These are phyloP conservation scores for Aptenodytes patagonicus DNA, from an alignment of 2,113 vertebrate genomes.

Conservation along the genomic window DNA sequence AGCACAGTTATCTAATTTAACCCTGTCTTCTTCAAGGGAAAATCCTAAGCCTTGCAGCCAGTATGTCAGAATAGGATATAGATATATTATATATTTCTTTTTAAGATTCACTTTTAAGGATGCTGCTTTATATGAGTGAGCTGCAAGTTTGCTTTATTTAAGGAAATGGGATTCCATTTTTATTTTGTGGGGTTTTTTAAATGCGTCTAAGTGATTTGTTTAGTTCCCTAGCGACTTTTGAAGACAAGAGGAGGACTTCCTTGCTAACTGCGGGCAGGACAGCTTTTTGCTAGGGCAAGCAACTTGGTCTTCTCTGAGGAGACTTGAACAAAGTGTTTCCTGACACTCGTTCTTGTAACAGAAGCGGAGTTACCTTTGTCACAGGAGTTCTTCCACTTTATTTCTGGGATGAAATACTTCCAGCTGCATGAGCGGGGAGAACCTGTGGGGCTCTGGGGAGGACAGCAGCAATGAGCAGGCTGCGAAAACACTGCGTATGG, in stretches of 20 bases:
- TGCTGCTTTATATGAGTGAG: not conserved
- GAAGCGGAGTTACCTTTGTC: not conserved
- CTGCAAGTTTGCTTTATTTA: not conserved
- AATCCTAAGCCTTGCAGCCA: not conserved
- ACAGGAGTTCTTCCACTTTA: not conserved
- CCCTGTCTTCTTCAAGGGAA: not conserved
- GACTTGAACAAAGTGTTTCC: not conserved
- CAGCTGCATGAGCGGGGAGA: not conserved
- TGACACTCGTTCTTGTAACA: not conserved
- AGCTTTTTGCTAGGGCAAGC: not conserved
- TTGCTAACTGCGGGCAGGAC: not conserved
- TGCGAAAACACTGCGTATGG: fast-evolving
- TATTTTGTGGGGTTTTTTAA: not conserved
- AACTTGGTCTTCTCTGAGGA: not conserved
- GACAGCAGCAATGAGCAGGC: not conserved
- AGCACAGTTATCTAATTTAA: not conserved
- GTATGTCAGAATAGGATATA: not conserved
- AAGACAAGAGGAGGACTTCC: not conserved
- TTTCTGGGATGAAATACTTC: not conserved
- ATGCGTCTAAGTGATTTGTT: not conserved
- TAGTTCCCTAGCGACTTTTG: not conserved
- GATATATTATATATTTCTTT: not conserved
- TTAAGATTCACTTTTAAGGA: not conserved
- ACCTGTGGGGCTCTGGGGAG: not conserved
- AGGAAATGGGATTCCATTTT: not conserved